Evolutionary conservation across 2,888 invertebrate species (phyloP).

Genomic region (Gastrophysa polygoni): DNA sequence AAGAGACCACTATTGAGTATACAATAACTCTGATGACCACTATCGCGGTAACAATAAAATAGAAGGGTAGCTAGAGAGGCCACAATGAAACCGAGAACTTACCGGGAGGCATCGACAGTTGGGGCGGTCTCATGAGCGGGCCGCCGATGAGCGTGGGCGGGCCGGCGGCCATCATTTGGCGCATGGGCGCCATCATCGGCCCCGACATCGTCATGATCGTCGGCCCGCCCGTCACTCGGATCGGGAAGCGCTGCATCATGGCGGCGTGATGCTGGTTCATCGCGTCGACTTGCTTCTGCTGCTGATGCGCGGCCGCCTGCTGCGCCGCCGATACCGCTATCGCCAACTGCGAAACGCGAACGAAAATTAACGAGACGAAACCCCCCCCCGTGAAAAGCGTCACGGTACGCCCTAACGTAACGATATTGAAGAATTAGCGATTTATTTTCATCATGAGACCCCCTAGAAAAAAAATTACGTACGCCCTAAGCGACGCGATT

Average conservation of each 20-base stretch:
- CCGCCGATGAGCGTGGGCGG: conserved; percentile 63
- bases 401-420: no score
- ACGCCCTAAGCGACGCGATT: no score
- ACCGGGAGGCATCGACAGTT: conserved; percentile 69
- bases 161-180: conserved; percentile 50
- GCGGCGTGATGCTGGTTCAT: conserved; percentile 53
- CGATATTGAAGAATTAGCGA: no score
- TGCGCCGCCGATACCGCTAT: conserved; percentile 61
- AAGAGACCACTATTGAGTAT: no score
- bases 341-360: conserved; percentile 51
- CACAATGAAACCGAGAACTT: conserved; percentile 50
- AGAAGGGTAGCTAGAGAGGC: no score
- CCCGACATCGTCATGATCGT: conserved; percentile 60
- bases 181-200: conserved; percentile 61
- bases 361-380: no score
- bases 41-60: no score
- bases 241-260: conserved; percentile 59
- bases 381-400: no score
- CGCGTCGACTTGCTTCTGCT: conserved; percentile 56
- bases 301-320: conserved; percentile 59
- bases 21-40: no score
- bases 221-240: conserved; percentile 57
- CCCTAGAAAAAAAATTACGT: no score
- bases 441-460: no score
- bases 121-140: conserved; percentile 69